These are phyloP conservation scores for Grantiella picta DNA, from an alignment of 2,113 vertebrate species.

Conservation along the genomic window DNA sequence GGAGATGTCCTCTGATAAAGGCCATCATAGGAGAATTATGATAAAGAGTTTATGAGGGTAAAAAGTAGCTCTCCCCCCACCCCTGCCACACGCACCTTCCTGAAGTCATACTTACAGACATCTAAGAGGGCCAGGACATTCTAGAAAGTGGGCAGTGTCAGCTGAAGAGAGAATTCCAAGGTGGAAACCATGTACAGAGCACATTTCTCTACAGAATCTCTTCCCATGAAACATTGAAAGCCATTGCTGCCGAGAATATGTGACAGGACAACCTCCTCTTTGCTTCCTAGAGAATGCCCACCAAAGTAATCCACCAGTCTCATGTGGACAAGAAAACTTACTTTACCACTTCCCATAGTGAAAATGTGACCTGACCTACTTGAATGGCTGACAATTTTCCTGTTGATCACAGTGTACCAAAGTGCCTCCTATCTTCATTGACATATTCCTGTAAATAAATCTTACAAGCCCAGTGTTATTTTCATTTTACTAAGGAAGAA, in stretches of 20 bases:
- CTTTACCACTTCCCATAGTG: neutral
- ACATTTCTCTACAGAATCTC: neutral
- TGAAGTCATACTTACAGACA: neutral
- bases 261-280: neutral
- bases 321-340: neutral
- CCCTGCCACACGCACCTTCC: neutral
- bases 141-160: neutral
- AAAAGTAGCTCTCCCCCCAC: neutral
- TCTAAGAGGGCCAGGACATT: neutral
- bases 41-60: neutral
- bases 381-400: neutral
- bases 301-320: accelerated
- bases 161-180: neutral
- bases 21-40: neutral
- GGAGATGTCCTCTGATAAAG: neutral
- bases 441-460: neutral
- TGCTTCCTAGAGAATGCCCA: neutral
- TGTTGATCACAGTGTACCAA: neutral
- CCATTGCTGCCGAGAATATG: neutral
- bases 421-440: neutral
- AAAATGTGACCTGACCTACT: neutral
- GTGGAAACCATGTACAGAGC: neutral
- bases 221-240: neutral
- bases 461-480: neutral
- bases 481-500: neutral